Percentiles rank a stretch among this genome's conserved stretches.
Evolutionary conservation across 92 coral and sea anemone species (phyloP).

Genomic region (Heteractis magnifica): DNA sequence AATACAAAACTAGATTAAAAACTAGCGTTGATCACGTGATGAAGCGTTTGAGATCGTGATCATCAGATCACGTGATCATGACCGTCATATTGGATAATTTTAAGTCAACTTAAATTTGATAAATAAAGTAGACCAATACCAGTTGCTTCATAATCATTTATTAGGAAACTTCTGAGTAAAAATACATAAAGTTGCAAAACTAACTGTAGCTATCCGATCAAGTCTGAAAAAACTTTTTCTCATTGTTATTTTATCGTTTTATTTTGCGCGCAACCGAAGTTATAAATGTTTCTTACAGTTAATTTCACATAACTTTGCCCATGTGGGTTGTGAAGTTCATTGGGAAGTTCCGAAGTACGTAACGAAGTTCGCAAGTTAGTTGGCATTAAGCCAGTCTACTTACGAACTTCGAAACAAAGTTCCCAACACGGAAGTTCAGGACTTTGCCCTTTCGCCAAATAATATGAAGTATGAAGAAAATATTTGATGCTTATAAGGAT

Average conservation of each 20-base stretch:
- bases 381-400: too few species aligned
- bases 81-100: background rate
- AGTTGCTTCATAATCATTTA: background rate
- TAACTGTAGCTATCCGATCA: background rate
- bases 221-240: background rate
- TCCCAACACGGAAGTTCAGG: too few species aligned
- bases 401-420: too few species aligned
- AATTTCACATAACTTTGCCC: too few species aligned
- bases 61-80: background rate
- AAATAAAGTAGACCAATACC: background rate
- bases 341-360: too few species aligned
- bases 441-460: too few species aligned
- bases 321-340: too few species aligned
- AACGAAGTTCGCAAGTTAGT: too few species aligned
- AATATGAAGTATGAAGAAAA: too few species aligned
- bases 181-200: background rate
- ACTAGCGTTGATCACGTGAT: slow-evolving; percentile 20
- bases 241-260: too few species aligned
- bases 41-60: background rate
- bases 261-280: background rate
- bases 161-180: background rate
- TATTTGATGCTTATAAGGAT: too few species aligned
- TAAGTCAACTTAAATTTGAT: background rate
- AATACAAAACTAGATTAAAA: slow-evolving; percentile 12
- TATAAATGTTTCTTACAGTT: too few species aligned